phyloP scores from a whole-genome alignment of 92 coral and sea anemone genomes.

The Desmophyllum pertusum region DNA sequence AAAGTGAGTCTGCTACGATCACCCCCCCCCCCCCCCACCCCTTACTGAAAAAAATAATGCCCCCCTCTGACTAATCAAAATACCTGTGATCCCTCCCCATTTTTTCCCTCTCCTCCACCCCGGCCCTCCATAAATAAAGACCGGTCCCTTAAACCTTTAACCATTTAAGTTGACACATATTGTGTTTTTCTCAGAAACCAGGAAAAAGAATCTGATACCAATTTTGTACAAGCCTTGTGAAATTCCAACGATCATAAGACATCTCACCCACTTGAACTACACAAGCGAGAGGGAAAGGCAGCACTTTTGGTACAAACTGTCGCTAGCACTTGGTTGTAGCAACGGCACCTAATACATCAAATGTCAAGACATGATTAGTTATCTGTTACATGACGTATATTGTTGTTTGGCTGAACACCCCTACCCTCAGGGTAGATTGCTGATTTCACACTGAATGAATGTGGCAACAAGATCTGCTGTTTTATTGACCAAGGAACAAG shows the following conservation, averaged over 20 bases:
- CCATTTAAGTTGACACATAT: no score
- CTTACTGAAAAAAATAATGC: no score
- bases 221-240: conserved; percentile 58
- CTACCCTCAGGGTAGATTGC: no score
- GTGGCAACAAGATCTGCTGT: background rate
- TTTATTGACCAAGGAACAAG: background rate
- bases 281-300: conserved; percentile 38
- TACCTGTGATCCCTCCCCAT: no score
- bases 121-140: no score
- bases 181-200: conserved; percentile 56
- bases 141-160: no score
- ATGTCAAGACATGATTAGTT: background rate
- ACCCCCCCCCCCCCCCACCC: no score
- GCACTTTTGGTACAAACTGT: conserved; percentile 66
- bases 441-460: no score
- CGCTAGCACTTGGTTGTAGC: conserved; percentile 65
- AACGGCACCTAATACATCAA: background rate
- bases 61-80: no score
- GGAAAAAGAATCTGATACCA: conserved; percentile 73
- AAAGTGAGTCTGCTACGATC: no score
- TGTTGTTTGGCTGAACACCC: no score
- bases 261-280: conserved; percentile 72
- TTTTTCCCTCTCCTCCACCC: no score
- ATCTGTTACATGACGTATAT: background rate
- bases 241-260: conserved; percentile 64